Conservation (phyloP, 2,113 vertebrate species). For the Mobula birostris region DNA sequence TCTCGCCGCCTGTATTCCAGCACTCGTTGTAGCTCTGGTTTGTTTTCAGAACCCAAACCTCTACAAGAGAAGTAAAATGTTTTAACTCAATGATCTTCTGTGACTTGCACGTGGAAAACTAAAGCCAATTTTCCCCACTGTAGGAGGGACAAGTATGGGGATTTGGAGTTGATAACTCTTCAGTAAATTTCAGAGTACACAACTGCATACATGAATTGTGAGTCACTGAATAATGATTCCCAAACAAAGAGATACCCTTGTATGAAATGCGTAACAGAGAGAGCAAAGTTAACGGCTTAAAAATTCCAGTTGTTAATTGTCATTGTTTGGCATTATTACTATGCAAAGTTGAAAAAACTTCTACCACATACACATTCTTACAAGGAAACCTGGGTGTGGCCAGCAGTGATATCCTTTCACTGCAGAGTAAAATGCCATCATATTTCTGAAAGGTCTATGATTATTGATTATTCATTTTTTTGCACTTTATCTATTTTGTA, state of each 20-base stretch:
- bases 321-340: too few species aligned
- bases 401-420: too few species aligned
- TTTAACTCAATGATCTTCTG: background rate
- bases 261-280: background rate
- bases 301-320: background rate
- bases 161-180: background rate
- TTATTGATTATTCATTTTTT: too few species aligned
- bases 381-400: too few species aligned
- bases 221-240: background rate
- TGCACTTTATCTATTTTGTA: too few species aligned
- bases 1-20: slow-evolving; percentile 81
- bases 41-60: slow-evolving; percentile 64
- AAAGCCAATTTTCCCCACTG: background rate
- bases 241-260: background rate
- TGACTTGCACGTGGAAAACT: background rate
- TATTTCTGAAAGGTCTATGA: too few species aligned
- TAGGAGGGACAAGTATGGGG: background rate
- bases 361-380: too few species aligned
- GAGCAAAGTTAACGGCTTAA: background rate
- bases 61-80: slow-evolving; percentile 46
- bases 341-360: too few species aligned
- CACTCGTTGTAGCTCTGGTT: slow-evolving; percentile 85
- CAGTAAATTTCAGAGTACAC: background rate
- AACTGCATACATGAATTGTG: background rate
- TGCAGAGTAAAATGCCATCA: too few species aligned